Evolutionary conservation across 2,113 vertebrate genomes (phyloP).

Genomic region (Forbesichthys papilliferus): DNA sequence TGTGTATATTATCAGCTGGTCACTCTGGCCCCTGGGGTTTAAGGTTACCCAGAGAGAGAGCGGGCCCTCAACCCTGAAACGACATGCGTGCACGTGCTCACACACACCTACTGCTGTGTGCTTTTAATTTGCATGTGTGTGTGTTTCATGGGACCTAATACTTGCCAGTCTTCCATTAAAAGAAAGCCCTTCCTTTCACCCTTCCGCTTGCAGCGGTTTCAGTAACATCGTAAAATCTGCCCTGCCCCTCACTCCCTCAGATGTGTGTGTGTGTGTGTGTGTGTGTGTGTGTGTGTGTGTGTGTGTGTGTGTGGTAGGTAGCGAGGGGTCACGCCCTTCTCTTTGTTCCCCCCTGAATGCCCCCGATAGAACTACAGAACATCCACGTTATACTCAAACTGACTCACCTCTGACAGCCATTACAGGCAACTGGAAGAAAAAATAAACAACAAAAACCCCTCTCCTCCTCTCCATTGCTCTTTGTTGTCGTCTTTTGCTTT

Average conservation of each 20-base stretch:
- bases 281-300: constrained; percentile 10
- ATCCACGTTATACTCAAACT: too few species aligned
- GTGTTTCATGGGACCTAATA: constrained; percentile 7
- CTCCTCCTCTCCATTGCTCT: too few species aligned
- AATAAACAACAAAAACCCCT: too few species aligned
- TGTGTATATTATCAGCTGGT: not conserved
- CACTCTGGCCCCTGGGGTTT: not conserved
- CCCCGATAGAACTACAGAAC: too few species aligned
- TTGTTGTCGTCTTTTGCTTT: too few species aligned
- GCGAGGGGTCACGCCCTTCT: too few species aligned
- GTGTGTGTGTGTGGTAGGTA: not conserved
- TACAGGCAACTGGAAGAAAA: too few species aligned
- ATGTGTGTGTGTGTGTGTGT: not conserved
- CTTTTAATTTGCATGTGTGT: not conserved
- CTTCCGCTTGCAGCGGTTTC: constrained; percentile 7
- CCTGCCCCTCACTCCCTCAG: constrained; percentile 17
- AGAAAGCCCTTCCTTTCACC: not conserved
- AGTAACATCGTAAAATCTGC: constrained; percentile 38
- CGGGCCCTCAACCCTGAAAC: not conserved
- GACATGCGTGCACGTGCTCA: not conserved
- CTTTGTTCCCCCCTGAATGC: too few species aligned
- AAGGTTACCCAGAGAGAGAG: constrained; percentile 9
- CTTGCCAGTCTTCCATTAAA: constrained; percentile 16
- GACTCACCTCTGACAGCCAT: too few species aligned
- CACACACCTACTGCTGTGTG: not conserved